phyloP scores from a whole-genome alignment of 2,797 vertebrate genomes.

The Garrulus glandarius region DNA sequence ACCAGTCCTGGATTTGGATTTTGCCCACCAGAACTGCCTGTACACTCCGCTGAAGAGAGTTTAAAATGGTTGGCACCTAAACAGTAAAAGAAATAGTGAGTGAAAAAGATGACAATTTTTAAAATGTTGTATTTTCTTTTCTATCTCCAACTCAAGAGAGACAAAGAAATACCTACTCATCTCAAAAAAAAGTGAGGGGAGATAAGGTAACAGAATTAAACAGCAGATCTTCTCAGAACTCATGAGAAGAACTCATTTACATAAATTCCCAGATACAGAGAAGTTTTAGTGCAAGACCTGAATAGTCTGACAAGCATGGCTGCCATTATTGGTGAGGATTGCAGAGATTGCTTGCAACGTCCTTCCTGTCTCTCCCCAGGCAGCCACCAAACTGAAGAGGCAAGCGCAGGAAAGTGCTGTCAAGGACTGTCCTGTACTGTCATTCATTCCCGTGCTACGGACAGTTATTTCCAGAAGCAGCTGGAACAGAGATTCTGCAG shows the following conservation, averaged over 20 bases:
- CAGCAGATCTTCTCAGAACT: neutral
- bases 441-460: constrained; percentile 93
- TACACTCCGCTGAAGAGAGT: constrained; percentile 94
- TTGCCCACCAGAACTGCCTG: constrained; percentile 98
- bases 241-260: neutral
- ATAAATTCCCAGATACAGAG: neutral
- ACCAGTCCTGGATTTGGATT: constrained; percentile 99
- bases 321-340: constrained; percentile 98
- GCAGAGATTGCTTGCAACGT: constrained; percentile 96
- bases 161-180: neutral
- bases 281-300: constrained; percentile 51
- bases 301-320: constrained; percentile 97
- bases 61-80: constrained; percentile 96
- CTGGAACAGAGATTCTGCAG: constrained; percentile 93
- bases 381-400: constrained; percentile 96
- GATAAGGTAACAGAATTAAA: neutral
- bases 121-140: neutral
- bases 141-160: neutral
- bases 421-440: constrained; percentile 93
- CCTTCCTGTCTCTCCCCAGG: constrained; percentile 98
- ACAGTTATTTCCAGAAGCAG: constrained; percentile 96
- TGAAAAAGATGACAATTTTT: neutral
- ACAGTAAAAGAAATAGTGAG: neutral
- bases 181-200: neutral
- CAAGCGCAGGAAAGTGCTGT: constrained; percentile 97